Evolutionary conservation across 1,140 invertebrate species (phyloP).

Genomic region (Saccostrea glomerata): DNA sequence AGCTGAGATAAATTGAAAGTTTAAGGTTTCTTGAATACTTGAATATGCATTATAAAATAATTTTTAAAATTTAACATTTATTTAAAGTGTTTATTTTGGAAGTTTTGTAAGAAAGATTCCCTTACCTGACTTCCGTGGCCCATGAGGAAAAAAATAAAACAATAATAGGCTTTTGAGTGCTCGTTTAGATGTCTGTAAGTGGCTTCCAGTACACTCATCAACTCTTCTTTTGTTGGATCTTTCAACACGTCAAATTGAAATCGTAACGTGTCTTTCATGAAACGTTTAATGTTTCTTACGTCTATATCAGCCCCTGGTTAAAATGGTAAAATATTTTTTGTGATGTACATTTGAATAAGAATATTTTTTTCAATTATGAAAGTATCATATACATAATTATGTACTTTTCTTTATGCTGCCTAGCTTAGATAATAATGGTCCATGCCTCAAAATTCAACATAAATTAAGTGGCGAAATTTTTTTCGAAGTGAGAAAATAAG

Average conservation of each 20-base stretch:
- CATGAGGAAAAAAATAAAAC: slow-evolving; percentile 39
- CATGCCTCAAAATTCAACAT: neutral
- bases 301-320: slow-evolving; percentile 33
- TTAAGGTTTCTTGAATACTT: too few species aligned
- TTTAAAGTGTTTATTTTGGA: neutral
- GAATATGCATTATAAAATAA: too few species aligned
- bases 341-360: too few species aligned
- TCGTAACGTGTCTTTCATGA: slow-evolving; percentile 14
- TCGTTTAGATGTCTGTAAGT: neutral
- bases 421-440: neutral
- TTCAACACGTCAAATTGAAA: neutral
- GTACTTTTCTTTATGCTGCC: neutral
- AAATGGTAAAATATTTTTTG: neutral
- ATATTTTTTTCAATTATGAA: too few species aligned
- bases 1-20: too few species aligned
- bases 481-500: too few species aligned
- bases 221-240: slow-evolving; percentile 33
- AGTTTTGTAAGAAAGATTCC: too few species aligned
- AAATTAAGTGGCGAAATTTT: too few species aligned
- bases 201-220: neutral
- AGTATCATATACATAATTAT: neutral
- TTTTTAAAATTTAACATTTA: neutral
- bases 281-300: slow-evolving; percentile 6
- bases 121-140: slow-evolving; percentile 18
- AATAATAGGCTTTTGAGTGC: slow-evolving; percentile 1